Evolutionary conservation across 2,797 vertebrate genomes (phyloP), one percentile per base, ranked within the genome.

Genomic region (Lindbergichthys nudifrons): DNA sequence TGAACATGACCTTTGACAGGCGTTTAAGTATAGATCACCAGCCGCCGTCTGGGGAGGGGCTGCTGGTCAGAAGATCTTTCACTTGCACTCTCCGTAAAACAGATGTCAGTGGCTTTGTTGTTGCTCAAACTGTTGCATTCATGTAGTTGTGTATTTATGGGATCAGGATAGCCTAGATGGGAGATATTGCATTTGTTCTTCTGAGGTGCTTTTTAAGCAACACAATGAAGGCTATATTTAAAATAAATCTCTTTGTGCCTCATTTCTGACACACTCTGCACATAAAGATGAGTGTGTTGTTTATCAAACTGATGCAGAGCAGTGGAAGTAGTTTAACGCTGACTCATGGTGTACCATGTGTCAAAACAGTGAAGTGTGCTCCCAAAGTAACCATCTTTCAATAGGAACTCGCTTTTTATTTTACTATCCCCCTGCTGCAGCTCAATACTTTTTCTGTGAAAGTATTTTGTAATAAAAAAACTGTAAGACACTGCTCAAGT

Each of bases 1-100:
- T 80, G 67, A 53, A 86, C 59, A 45, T 75, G 70, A 83, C 80
- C 75, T 77, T 79, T 81, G 82, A 81, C 87, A 83, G 75, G 67
- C 82, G 75, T 73, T 54, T 79, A 79, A 75, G 81, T 81, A 70
- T 65, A 85, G 75, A 79, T 59, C 56, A 53, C 43, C 73, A 74
- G 51, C 30, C 6, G 26, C 36, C 1, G 1, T 64, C 52, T 71
- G 41, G 51, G 66, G 60, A 60, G 52, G 48, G 63, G 43, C 23
- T 53, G 63, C 53, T 48, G 77, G 54, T 85, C 61, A 75, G 79
- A 57, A 68, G 62, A 53, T 69, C 73, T 32, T 71, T 76, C 65
- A 62, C 67, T 75, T 59, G 14, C 52, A 56, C 59, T 57, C 54
- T 47, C 23, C 0, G 58, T 48, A 23, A 70, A 73, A 82, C 43